phyloP scores from a whole-genome alignment of 2,113 vertebrate genomes.

The Podarcis raffonei region DNA sequence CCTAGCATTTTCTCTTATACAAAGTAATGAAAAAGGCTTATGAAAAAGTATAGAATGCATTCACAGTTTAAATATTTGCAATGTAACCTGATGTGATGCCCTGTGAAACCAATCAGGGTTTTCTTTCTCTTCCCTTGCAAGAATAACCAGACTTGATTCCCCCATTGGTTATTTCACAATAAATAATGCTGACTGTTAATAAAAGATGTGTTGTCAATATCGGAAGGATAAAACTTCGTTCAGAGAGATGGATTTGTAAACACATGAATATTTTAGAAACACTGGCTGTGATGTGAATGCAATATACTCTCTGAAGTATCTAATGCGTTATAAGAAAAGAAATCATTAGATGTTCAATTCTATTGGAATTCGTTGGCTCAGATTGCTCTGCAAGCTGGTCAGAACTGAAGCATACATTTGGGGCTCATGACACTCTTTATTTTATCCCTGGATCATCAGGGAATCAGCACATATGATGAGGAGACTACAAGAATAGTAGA shows the following conservation, averaged over 20 bases:
- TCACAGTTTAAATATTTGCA: constrained; percentile 2
- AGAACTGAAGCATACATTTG: background rate
- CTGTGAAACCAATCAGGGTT: background rate
- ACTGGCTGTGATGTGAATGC: background rate
- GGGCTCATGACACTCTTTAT: too few species aligned
- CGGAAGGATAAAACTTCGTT: constrained; percentile 7
- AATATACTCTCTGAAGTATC: background rate
- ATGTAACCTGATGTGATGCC: background rate
- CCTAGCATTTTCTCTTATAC: constrained; percentile 21
- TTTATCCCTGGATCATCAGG: background rate
- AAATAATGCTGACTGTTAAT: background rate
- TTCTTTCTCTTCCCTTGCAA: constrained; percentile 14
- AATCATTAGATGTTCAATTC: background rate
- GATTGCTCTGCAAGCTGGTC: background rate
- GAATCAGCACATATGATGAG: background rate
- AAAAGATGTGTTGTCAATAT: background rate
- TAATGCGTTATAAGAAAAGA: background rate
- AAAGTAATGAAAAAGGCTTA: constrained; percentile 44
- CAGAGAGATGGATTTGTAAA: constrained; percentile 24
- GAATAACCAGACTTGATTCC: background rate
- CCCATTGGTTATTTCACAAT: constrained; percentile 2
- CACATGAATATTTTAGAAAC: constrained; percentile 26
- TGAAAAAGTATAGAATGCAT: constrained; percentile 15
- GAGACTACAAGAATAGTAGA: background rate
- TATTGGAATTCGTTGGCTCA: background rate